A percentile compares a stretch with the other conserved stretches of the same genome.
These are phyloP conservation scores for Tachina fera DNA, from an alignment of 2,888 invertebrate species.

Conservation along the genomic window DNA sequence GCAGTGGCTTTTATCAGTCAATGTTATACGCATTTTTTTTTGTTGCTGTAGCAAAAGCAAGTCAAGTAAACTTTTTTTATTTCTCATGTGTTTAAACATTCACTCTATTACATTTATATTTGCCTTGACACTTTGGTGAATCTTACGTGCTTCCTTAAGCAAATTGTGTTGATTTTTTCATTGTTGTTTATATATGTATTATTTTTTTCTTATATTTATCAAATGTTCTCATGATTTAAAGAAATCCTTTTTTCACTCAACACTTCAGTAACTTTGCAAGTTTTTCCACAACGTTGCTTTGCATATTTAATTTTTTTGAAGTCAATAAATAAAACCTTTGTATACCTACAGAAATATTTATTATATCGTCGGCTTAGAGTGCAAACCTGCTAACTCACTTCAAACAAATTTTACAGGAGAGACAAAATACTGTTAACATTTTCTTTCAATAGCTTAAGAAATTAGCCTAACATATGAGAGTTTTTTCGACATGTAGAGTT, in stretches of 20 bases:
- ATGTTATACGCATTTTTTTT: conserved; percentile 39
- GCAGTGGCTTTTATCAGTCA: conserved; percentile 58
- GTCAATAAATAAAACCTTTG: background rate
- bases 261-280: conserved; percentile 77
- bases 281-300: conserved; percentile 75
- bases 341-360: background rate
- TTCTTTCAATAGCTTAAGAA: too few species aligned
- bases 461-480: too few species aligned
- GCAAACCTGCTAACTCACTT: too few species aligned
- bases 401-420: too few species aligned
- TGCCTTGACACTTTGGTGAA: conserved; percentile 70
- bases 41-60: conserved; percentile 23
- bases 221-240: conserved; percentile 21
- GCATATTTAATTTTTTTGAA: conserved; percentile 78
- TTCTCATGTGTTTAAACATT: conserved; percentile 67
- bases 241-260: conserved; percentile 80
- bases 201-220: conserved; percentile 51
- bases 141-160: conserved; percentile 72
- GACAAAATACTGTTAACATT: too few species aligned
- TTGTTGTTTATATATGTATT: conserved; percentile 31
- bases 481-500: too few species aligned
- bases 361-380: too few species aligned
- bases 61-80: conserved; percentile 35
- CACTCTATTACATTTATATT: conserved; percentile 47
- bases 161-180: conserved; percentile 58